Percentiles rank a stretch among this genome's conserved stretches.
Evolutionary conservation across 64 coral and sea anemone genomes (phyloP).

Genomic region (Acropora tenuis): DNA sequence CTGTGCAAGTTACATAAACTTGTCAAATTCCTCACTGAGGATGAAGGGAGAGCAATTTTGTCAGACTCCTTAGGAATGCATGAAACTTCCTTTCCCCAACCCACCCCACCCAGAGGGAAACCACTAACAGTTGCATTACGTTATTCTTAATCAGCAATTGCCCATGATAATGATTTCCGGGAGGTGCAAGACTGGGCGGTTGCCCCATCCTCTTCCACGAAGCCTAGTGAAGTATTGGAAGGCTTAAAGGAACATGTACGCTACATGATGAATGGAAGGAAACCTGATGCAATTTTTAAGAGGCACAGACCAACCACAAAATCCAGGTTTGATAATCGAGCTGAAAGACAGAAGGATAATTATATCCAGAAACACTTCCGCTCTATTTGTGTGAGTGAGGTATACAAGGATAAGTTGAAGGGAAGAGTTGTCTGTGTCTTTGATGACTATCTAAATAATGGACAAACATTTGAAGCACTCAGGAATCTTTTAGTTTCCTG

Average conservation of each 20-base stretch:
- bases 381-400: constrained; percentile 31
- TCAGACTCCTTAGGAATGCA: too few relatives aligned
- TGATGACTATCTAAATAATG: constrained; percentile 50
- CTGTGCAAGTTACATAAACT: too few relatives aligned
- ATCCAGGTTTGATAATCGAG: constrained; percentile 5
- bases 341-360: background rate
- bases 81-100: too few relatives aligned
- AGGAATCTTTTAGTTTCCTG: constrained; percentile 62
- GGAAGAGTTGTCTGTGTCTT: constrained; percentile 74
- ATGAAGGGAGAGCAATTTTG: too few relatives aligned
- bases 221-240: constrained; percentile 19
- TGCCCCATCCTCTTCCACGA: constrained; percentile 57
- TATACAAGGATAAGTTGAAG: constrained; percentile 39
- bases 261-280: constrained; percentile 59
- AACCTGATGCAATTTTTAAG: constrained; percentile 39
- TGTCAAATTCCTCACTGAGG: too few relatives aligned
- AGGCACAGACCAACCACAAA: background rate
- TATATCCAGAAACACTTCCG: constrained; percentile 66
- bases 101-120: too few relatives aligned
- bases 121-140: background rate
- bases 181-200: constrained; percentile 69
- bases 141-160: constrained; percentile 51
- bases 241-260: constrained; percentile 51
- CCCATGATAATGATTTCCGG: constrained; percentile 50
- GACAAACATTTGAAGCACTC: constrained; percentile 52